phyloP scores from a whole-genome alignment of 2,888 invertebrate species.

The Bellardia bayeri region DNA sequence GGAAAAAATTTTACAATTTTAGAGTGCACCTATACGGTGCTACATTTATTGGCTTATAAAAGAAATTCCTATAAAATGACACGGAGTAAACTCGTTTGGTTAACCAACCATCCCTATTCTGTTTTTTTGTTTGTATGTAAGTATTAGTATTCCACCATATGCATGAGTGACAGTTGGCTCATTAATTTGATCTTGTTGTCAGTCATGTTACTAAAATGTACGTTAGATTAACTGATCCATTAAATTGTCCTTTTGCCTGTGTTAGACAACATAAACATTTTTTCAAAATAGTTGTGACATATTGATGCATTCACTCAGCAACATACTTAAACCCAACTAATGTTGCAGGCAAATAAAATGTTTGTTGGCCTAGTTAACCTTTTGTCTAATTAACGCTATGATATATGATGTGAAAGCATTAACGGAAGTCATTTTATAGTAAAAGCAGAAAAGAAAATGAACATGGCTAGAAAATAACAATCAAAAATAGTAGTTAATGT shows the following conservation, averaged over 20 bases:
- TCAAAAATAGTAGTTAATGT: slow-evolving; percentile 19
- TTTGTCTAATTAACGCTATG: slow-evolving; percentile 68
- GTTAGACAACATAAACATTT: slow-evolving; percentile 20
- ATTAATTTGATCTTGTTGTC: slow-evolving; percentile 65
- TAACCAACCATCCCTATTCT: neutral
- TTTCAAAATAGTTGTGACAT: slow-evolving; percentile 53
- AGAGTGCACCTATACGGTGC: too few species aligned
- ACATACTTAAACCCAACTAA: neutral
- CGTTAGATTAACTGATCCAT: slow-evolving; percentile 67
- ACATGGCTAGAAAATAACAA: slow-evolving; percentile 32
- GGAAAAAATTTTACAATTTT: too few species aligned
- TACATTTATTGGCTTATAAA: neutral
- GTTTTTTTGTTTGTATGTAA: neutral
- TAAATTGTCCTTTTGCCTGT: slow-evolving; percentile 60
- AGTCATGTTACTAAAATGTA: slow-evolving; percentile 58
- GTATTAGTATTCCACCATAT: neutral
- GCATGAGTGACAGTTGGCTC: slow-evolving; percentile 47
- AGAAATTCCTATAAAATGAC: neutral
- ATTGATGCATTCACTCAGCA: slow-evolving; percentile 31
- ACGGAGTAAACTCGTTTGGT: neutral
- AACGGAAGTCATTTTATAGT: slow-evolving; percentile 66
- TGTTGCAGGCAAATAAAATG: slow-evolving; percentile 43
- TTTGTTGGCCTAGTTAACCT: slow-evolving; percentile 65
- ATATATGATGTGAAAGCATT: slow-evolving; percentile 62
- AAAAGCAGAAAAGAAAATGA: slow-evolving; percentile 9